Evolutionary conservation across 2,113 vertebrate genomes (phyloP).

Genomic region (Gavialis gangeticus): DNA sequence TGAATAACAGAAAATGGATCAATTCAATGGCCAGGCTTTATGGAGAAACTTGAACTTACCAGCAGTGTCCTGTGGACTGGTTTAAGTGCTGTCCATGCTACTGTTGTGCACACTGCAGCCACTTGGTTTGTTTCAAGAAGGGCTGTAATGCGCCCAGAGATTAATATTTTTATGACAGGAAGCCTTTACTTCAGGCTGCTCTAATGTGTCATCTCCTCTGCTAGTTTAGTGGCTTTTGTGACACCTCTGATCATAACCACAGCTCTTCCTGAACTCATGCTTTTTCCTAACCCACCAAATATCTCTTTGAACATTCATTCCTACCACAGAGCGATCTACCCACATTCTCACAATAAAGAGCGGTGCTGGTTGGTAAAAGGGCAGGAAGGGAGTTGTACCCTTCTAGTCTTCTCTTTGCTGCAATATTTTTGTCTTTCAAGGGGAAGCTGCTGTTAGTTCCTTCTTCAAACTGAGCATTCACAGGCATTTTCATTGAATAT

Average conservation of each 20-base stretch:
- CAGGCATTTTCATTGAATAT: neutral
- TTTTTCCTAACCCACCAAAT: neutral
- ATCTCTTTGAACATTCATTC: neutral
- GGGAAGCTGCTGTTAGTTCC: neutral
- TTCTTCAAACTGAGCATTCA: neutral
- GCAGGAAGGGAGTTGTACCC: neutral
- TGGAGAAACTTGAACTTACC: neutral
- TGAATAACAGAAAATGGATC: neutral
- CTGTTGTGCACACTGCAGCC: neutral
- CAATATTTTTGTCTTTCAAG: rapidly evolving
- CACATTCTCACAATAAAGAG: rapidly evolving
- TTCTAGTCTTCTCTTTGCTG: neutral
- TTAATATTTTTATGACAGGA: slow-evolving; percentile 37
- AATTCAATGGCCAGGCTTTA: neutral
- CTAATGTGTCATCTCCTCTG: neutral
- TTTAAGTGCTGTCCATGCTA: too few relatives aligned
- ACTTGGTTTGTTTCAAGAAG: neutral
- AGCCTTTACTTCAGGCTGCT: neutral
- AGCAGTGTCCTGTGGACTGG: neutral
- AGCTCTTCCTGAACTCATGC: slow-evolving; percentile 59
- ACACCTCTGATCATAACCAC: slow-evolving; percentile 58
- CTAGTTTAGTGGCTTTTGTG: neutral
- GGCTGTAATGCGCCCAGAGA: neutral
- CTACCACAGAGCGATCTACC: neutral
- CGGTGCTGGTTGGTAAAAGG: neutral